A percentile compares a stretch with the other conserved stretches of the same genome.
These are phyloP conservation scores for Malacosoma neustria DNA, from an alignment of 2,888 invertebrate species.

Conservation along the genomic window DNA sequence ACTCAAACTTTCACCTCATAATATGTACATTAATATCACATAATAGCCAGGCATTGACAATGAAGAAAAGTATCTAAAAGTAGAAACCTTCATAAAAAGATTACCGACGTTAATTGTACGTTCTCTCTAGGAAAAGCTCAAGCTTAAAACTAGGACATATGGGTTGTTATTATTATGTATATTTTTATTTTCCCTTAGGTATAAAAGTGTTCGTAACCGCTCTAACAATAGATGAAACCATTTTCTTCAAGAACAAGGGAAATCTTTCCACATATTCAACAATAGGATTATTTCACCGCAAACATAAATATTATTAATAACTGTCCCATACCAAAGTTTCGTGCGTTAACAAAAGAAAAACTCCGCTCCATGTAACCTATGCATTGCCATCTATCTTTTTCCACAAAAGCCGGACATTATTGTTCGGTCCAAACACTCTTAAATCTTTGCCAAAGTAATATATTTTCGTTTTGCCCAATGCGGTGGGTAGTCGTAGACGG, in stretches of 20 bases:
- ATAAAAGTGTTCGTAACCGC: no score
- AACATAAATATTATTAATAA: constrained; percentile 71
- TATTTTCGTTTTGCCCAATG: constrained; percentile 75
- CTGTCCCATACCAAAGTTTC: constrained; percentile 57
- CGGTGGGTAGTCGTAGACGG: constrained; percentile 42
- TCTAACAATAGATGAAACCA: neutral
- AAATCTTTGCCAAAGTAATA: constrained; percentile 76
- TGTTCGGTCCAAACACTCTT: constrained; percentile 76
- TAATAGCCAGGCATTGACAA: no score
- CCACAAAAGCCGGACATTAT: constrained; percentile 77
- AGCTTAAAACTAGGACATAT: no score
- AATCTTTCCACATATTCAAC: constrained; percentile 40
- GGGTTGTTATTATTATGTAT: no score
- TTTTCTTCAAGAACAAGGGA: constrained; percentile 36
- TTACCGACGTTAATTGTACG: no score
- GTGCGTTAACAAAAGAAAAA: constrained; percentile 69
- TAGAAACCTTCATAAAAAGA: no score
- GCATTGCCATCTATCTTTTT: constrained; percentile 75
- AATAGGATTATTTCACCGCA: constrained; percentile 49
- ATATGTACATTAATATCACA: no score
- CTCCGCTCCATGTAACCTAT: constrained; percentile 68
- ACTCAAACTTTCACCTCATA: no score
- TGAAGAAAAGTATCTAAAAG: no score
- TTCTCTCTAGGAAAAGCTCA: no score
- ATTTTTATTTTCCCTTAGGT: no score